These are phyloP conservation scores for Nyleta sp. DNA, from an alignment of 2,888 invertebrate species.

Conservation along the genomic window DNA sequence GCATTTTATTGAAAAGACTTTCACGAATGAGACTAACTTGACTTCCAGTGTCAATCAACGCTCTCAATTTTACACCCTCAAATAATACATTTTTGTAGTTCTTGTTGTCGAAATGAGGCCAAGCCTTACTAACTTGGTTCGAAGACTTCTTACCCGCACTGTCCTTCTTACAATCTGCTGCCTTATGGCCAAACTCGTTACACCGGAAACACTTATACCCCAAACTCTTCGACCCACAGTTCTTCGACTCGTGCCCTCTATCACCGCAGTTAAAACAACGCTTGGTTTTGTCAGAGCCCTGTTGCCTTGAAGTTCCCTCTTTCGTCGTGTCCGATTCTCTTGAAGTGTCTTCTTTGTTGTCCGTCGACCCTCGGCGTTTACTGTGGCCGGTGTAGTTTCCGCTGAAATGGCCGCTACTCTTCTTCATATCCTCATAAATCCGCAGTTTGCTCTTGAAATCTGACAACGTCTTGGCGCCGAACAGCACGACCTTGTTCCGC, in stretches of 20 bases:
- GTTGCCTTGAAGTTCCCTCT: too few relatives aligned
- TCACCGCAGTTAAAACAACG: constrained; percentile 19
- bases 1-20: constrained; percentile 4
- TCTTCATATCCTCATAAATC: constrained; percentile 15
- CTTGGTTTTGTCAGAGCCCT: not conserved
- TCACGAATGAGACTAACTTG: constrained; percentile 14
- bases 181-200: constrained; percentile 20
- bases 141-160: too few relatives aligned
- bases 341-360: not conserved
- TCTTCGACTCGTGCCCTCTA: not conserved
- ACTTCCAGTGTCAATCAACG: constrained; percentile 25
- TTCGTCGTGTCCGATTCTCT: not conserved
- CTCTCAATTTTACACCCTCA: constrained; percentile 3
- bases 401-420: not conserved
- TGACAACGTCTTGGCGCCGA: constrained; percentile 2
- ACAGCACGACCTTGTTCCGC: constrained; percentile 6
- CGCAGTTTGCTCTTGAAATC: constrained; percentile 21
- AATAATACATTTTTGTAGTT: constrained; percentile 16
- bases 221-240: not conserved
- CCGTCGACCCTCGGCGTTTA: not conserved
- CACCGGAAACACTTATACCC: constrained; percentile 5
- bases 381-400: not conserved
- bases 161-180: not conserved
- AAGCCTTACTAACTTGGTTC: too few relatives aligned
- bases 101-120: too few relatives aligned